Evolutionary conservation across 2,113 vertebrate genomes (phyloP), one percentile per base, ranked within the genome.

Genomic region (Eulemur rufifrons): DNA sequence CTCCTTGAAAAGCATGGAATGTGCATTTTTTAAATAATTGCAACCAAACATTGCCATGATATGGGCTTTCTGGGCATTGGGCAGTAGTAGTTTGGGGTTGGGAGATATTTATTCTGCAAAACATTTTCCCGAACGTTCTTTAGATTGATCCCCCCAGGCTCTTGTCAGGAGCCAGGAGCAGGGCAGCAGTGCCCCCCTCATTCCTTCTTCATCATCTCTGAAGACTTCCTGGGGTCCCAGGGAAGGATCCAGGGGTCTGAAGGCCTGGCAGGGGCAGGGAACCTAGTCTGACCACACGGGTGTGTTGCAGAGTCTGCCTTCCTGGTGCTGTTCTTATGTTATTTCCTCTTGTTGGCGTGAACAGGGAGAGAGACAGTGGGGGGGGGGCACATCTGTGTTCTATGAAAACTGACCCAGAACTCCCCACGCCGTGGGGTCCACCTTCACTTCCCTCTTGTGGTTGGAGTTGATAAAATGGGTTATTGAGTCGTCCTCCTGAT

Each of bases 111-210:
- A n/a, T 18, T 37, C 47, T 42, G 45, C 8, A 54, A 92, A 93
- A 27, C 9, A 32, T n/a, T 39, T 74, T 29, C 34, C 61, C 2
- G 8, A 63, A 32, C 42, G 3, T 86, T 68, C 39, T 86, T 45
- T 12, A 8, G 10, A 32, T n/a, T 0, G 2, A 3, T 87, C 5
- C 1, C 34, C 10, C 21, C 12, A 2, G 20, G 39, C 32, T 56
- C 32, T 27, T 29, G n/a, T 87, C 9, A 23, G 66, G 86, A 94
- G 66, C 21, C 9, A 18, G 66, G 83, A 93, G 73, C 21, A 25
- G 39, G 77, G 18, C 5, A 2, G 6, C 11, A 4, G 14, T 4
- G 2, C 2, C 1, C 42, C 6, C 32, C 2, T 12, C 29, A 13
- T 3, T 2, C 34, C 1, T n/a, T 54, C 25, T 32, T 71, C 4